These are phyloP conservation scores for Scaptodrosophila latifasciaeformis DNA, from an alignment of 2,888 invertebrate genomes.

Conservation along the genomic window DNA sequence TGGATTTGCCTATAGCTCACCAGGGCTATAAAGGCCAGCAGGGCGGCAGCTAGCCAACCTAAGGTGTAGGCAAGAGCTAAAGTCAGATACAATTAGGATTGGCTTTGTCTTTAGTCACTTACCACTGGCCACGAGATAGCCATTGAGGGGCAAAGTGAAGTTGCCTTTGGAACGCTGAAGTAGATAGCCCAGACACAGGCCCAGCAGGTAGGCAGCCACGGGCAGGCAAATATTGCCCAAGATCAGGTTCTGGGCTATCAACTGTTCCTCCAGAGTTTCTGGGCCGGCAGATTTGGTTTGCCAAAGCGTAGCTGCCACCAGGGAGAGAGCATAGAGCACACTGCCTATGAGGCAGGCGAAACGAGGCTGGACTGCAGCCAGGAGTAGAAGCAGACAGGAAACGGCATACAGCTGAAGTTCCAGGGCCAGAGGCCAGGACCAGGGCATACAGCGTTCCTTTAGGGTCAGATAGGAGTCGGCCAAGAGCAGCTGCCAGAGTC, in stretches of 20 bases:
- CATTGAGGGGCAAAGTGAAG: background rate
- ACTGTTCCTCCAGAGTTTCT: constrained; percentile 73
- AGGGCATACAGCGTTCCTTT: constrained; percentile 80
- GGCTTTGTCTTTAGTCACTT: background rate
- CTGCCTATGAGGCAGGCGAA: constrained; percentile 71
- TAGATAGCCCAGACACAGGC: constrained; percentile 84
- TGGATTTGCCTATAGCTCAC: constrained; percentile 41
- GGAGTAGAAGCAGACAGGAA: constrained; percentile 80
- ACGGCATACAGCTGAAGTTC: constrained; percentile 85
- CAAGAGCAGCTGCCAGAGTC: background rate
- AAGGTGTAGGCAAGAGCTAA: constrained; percentile 11
- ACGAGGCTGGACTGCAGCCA: constrained; percentile 76
- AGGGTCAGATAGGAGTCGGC: background rate
- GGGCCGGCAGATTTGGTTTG: constrained; percentile 32
- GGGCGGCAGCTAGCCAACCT: constrained; percentile 56
- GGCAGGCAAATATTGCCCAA: constrained; percentile 86
- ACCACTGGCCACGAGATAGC: background rate
- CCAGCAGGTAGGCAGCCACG: constrained; percentile 83
- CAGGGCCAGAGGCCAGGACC: constrained; percentile 87
- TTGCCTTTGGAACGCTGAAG: constrained; percentile 74
- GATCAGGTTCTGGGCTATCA: constrained; percentile 80
- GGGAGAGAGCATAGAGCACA: constrained; percentile 75
- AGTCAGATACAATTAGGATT: background rate
- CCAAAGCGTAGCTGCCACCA: constrained; percentile 76
- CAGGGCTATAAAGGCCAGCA: constrained; percentile 44